Base-by-base conservation (phyloP, 2,797 vertebrate species). In the Selene dorsalis region DNA sequence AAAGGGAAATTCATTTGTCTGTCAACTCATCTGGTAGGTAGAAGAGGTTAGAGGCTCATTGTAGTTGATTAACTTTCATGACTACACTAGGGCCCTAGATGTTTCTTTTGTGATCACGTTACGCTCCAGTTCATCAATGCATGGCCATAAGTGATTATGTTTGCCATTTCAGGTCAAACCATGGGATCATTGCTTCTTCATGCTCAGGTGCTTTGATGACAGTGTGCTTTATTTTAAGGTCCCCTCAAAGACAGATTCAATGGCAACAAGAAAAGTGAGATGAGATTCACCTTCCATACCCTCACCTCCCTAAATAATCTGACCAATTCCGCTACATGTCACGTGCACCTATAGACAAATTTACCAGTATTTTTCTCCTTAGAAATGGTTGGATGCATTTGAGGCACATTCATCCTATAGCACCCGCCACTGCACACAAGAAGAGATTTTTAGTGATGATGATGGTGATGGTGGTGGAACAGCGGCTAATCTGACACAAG, bases 331-430 rank as follows among this genome's bases (percentile, higher is more conserved):
- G 53, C 17, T 64, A 4, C 0, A 8, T 35, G 14, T 12, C 18
- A 8, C 38, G 39, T 74, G 6, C n/a, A 39, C n/a, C 4, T 32
- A 12, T 17, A 16, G 26, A 58, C 16, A 56, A 4, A 3, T 45
- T 62, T 50, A 47, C 3, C 69, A 38, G 6, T 82, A 22, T 84
- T 70, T 89, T 43, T 72, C 30, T 48, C 59, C 26, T 53, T 82
- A 98, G 97, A 95, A 87, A 59, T 99, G 97, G 97, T 58, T 97
- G 82, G 95, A 96, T 74, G 96, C 96, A 26, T 94, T 99, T 77
- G 95, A 97, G 87, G 95, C 95, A 1, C 97, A 98, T 86, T 95
- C 96, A 20, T 95, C 95, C 0, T 97, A 96, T 11, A 96, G 96
- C 87, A 95, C 94, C 78, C 93, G 92, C 61, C 95, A 96, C 84